Conservation (phyloP, 1,140 invertebrate genomes). For the Conus betulinus region DNA sequence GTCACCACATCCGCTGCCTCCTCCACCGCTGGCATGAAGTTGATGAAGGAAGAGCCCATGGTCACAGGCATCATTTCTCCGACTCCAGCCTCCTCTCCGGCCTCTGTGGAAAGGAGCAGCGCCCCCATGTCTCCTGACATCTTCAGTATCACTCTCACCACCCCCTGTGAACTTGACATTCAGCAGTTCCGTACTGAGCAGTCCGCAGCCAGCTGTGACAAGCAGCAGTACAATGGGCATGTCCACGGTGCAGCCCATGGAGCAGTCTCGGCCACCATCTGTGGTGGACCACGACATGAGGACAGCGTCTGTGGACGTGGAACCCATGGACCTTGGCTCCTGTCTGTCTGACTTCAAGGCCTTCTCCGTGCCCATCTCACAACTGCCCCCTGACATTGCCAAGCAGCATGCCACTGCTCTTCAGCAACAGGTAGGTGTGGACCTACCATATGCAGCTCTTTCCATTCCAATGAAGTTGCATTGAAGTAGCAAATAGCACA, state of each 20-base stretch:
- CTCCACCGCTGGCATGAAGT: constrained; percentile 56
- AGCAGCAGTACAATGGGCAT: constrained; percentile 40
- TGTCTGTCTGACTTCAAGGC: constrained; percentile 36
- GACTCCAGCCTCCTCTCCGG: constrained; percentile 37
- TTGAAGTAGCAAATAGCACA: too few relatives aligned
- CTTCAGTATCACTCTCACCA: constrained; percentile 56
- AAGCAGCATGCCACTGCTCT: constrained; percentile 40
- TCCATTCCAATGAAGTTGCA: too few relatives aligned
- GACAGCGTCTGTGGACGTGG: constrained; percentile 67
- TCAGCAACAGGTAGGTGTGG: constrained; percentile 28
- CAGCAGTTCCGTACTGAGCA: constrained; percentile 25
- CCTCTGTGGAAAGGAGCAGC: constrained; percentile 47
- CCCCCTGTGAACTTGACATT: constrained; percentile 11
- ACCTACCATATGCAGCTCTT: too few relatives aligned
- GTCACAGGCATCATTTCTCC: constrained; percentile 56
- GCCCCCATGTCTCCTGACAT: constrained; percentile 66
- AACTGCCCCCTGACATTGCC: constrained; percentile 38
- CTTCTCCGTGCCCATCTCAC: constrained; percentile 36
- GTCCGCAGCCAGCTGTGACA: not conserved
- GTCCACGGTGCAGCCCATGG: constrained; percentile 52
- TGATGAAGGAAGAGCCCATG: constrained; percentile 61
- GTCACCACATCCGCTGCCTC: not conserved
- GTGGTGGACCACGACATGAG: constrained; percentile 54
- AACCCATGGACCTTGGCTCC: constrained; percentile 52
- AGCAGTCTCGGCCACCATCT: constrained; percentile 71